Evolutionary conservation across 2,888 invertebrate genomes (phyloP).

Genomic region (Acronicta alni): DNA sequence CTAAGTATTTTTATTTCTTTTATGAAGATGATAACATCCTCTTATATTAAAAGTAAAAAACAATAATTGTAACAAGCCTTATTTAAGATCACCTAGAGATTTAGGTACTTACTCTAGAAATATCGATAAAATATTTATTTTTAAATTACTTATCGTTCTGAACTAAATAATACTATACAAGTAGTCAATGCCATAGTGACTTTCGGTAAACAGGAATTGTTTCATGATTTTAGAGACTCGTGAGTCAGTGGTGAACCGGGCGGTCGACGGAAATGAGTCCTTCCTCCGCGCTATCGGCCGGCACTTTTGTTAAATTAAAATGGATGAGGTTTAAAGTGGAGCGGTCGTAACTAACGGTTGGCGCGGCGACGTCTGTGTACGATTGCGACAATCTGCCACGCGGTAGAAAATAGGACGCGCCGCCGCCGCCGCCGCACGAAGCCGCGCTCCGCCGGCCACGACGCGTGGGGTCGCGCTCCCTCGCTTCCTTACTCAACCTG

Average conservation of each 20-base stretch:
- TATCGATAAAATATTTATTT: too few relatives aligned
- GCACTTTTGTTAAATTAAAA: conserved; percentile 89
- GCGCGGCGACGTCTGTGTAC: conserved; percentile 76
- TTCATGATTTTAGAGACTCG: conserved; percentile 52
- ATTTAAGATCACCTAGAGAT: too few relatives aligned
- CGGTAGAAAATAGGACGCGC: conserved; percentile 75
- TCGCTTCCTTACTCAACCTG: conserved; percentile 51
- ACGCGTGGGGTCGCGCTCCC: conserved; percentile 76
- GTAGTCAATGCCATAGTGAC: conserved; percentile 2
- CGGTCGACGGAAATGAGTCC: conserved; percentile 85
- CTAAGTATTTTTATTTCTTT: too few relatives aligned
- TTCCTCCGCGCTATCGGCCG: conserved; percentile 87
- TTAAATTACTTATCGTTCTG: too few relatives aligned
- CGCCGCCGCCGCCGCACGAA: conserved; percentile 17
- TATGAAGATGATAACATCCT: too few relatives aligned
- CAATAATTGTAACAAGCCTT: too few relatives aligned
- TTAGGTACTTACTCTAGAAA: too few relatives aligned
- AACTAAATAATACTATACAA: too few relatives aligned
- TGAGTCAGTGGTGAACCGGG: conserved; percentile 63
- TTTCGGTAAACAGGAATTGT: conserved; percentile 37
- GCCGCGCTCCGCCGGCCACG: conserved; percentile 47
- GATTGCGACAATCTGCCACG: conserved; percentile 74
- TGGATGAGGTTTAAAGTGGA: conserved; percentile 89
- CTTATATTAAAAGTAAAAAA: too few relatives aligned
- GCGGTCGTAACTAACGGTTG: conserved; percentile 86